Evolutionary conservation across 2,797 vertebrate genomes (phyloP), one percentile per base, ranked within the genome.

Genomic region (Halcyon smyrnensis): DNA sequence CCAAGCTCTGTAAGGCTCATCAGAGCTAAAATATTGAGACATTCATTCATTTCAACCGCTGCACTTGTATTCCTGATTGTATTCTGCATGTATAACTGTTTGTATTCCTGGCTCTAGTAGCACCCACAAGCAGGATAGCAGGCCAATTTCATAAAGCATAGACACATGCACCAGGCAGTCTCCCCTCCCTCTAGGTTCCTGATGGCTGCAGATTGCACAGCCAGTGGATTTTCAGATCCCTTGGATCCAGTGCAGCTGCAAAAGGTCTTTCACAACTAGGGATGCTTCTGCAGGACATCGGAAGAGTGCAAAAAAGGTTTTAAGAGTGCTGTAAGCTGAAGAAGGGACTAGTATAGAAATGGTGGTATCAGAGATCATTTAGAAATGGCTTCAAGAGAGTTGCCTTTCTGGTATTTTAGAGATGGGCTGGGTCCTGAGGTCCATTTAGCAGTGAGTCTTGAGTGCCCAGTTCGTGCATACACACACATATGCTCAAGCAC

Each of bases 391-490:
- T 57, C 54, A 21, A n/a, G 19, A 32, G 32, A 57, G 54, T 21
- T 57, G 54, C 20, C 54, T 56, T 56, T 30, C 53, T 57, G 32
- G 32, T n/a, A n/a, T n/a, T n/a, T 19, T 57, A 57, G 32, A n/a
- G 32, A 57, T 15, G 17, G 30, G 32, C 53, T n/a, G 54, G 32
- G 4, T 28, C 25, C 34, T 48, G 34, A 48, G 30, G 25, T 39
- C 48, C 48, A 45, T n/a, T 18, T 28, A 32, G 11, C 39, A 46
- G 18, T 41, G 50, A 54, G 57, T 46, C 34, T 46, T 46, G 48
- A 54, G 39, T 1, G 3, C 65, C 7, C 2, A 4, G 27, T 11
- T 46, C 23, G 2, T 46, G 34, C 24, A 12, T 15, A 19, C 3
- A 25, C 56, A n/a, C 18, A 21, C 11, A 21, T 9, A 14, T 28